These are phyloP conservation scores for Diadegma fenestrale DNA, from an alignment of 2,888 invertebrate genomes.

Conservation along the genomic window DNA sequence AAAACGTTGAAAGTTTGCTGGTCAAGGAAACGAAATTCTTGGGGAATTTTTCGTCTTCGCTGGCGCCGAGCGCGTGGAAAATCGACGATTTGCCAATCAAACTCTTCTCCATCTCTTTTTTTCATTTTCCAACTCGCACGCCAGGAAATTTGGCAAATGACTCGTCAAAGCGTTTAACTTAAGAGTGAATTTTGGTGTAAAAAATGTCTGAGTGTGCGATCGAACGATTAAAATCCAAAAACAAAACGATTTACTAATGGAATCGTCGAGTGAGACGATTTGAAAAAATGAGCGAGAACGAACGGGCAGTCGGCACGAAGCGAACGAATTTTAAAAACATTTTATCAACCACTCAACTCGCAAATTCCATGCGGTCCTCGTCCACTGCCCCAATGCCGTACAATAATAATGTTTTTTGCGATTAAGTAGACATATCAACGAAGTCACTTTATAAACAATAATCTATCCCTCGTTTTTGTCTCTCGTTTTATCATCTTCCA, in stretches of 20 bases:
- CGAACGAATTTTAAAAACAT: not conserved
- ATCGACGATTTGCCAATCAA: not conserved
- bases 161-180: not conserved
- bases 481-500: conserved; percentile 57
- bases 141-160: not conserved
- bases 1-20: not conserved
- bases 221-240: not conserved
- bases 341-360: not conserved
- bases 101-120: not conserved
- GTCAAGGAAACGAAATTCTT: not conserved
- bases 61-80: not conserved
- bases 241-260: conserved; percentile 34
- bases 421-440: conserved; percentile 82
- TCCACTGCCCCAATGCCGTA: conserved; percentile 72
- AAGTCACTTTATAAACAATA: conserved; percentile 72
- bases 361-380: not conserved
- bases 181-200: conserved; percentile 65
- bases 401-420: conserved; percentile 76
- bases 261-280: not conserved
- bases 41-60: not conserved
- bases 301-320: conserved; percentile 17
- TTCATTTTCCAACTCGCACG: not conserved
- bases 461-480: conserved; percentile 59
- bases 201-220: conserved; percentile 56
- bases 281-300: conserved; percentile 13